These are phyloP conservation scores for Geodia barretti DNA, from an alignment of 37 sponge, comb jelly and placozoan species.

Conservation along the genomic window DNA sequence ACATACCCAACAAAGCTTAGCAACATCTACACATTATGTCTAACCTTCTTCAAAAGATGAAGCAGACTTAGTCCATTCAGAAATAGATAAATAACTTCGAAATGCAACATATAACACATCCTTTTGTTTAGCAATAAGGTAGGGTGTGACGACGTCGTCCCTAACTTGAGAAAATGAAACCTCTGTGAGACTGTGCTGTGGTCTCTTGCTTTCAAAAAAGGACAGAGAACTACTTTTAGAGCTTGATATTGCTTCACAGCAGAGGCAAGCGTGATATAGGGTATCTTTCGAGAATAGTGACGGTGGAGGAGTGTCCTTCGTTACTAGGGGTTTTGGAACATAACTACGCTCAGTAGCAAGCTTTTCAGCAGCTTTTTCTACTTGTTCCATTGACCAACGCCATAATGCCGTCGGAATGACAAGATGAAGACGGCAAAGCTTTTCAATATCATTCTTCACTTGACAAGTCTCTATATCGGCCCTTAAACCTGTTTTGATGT, in stretches of 20 bases:
- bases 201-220: no score
- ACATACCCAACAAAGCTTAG: background rate
- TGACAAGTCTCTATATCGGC: background rate
- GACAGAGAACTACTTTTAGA: no score
- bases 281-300: slow-evolving; percentile 56
- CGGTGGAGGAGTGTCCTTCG: no score
- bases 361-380: background rate
- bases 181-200: slow-evolving; percentile 26
- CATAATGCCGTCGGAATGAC: background rate
- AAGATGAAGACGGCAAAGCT: slow-evolving; percentile 1
- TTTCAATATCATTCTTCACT: background rate
- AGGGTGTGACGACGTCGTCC: slow-evolving; percentile 22
- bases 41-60: slow-evolving; percentile 46
- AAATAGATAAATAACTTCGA: slow-evolving; percentile 26
- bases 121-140: slow-evolving; percentile 47
- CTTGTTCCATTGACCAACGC: slow-evolving; percentile 20
- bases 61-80: slow-evolving; percentile 28
- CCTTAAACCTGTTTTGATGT: slow-evolving; percentile 9
- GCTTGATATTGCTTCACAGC: slow-evolving; percentile 35
- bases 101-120: slow-evolving; percentile 47
- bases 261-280: slow-evolving; percentile 50
- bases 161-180: slow-evolving; percentile 14
- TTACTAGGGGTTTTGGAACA: background rate
- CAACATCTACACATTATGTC: background rate
- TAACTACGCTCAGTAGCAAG: background rate